These are phyloP conservation scores for Catharus fuscescens DNA, from an alignment of 2,113 vertebrate species.

Conservation along the genomic window DNA sequence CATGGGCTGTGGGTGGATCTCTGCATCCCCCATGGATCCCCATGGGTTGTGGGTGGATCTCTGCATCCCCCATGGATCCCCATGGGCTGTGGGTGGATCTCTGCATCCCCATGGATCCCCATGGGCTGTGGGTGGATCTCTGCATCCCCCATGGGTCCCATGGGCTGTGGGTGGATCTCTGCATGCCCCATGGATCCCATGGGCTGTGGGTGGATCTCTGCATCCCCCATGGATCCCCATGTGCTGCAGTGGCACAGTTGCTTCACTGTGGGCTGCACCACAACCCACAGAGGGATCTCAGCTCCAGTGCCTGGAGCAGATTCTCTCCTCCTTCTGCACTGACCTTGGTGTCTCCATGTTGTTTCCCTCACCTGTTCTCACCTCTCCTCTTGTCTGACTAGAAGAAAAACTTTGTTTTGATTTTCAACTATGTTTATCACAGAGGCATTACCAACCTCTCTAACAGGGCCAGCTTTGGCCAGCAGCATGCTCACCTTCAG, in stretches of 20 bases:
- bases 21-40: background rate
- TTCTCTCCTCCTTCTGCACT: background rate
- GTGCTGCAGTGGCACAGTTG: background rate
- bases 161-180: background rate
- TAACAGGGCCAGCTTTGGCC: rapidly evolving
- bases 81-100: background rate
- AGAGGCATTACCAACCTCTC: background rate
- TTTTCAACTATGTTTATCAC: background rate
- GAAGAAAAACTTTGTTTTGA: background rate
- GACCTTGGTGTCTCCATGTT: background rate
- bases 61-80: background rate
- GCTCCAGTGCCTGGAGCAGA: rapidly evolving
- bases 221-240: too few species aligned
- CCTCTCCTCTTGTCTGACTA: too few species aligned
- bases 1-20: background rate
- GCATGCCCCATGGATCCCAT: background rate
- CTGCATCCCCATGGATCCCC: background rate
- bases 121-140: background rate
- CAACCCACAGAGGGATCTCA: rapidly evolving
- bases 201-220: background rate
- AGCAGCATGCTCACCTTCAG: background rate
- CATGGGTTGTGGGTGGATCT: too few species aligned
- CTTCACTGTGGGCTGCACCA: background rate
- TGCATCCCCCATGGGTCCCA: too few species aligned
- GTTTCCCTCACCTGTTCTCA: background rate